phyloP scores from a whole-genome alignment of 1,140 invertebrate genomes.

The Musca vetustissima region DNA sequence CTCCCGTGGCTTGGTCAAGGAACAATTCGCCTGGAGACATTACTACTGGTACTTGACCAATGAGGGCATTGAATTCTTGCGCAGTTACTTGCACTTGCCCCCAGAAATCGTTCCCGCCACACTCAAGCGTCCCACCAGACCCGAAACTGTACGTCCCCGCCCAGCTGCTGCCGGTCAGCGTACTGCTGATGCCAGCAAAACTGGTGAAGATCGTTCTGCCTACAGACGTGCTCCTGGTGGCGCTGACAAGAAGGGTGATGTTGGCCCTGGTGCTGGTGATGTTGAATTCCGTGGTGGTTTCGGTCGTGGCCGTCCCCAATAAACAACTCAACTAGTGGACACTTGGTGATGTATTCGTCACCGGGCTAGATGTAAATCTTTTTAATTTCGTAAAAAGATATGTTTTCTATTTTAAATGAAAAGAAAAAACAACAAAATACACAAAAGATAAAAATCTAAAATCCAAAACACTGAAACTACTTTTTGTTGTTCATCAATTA shows the following conservation, averaged over 20 bases:
- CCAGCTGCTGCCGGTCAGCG: slow-evolving; percentile 66
- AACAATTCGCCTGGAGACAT: slow-evolving; percentile 99
- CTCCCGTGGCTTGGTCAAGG: slow-evolving; percentile 93
- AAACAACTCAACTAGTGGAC: slow-evolving; percentile 19
- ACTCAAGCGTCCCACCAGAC: slow-evolving; percentile 81
- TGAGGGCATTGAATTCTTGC: slow-evolving; percentile 95
- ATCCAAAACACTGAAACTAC: neutral
- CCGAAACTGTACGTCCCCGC: slow-evolving; percentile 78
- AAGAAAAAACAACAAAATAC: slow-evolving; percentile 25
- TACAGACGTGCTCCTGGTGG: slow-evolving; percentile 77
- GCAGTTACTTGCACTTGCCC: slow-evolving; percentile 93
- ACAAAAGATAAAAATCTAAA: slow-evolving; percentile 15
- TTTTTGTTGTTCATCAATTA: too few relatives aligned
- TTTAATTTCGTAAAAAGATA: slow-evolving; percentile 21
- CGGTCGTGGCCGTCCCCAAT: slow-evolving; percentile 51
- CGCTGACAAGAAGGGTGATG: slow-evolving; percentile 90
- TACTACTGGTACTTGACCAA: slow-evolving; percentile 99
- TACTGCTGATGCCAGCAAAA: slow-evolving; percentile 63
- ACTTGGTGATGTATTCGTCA: neutral
- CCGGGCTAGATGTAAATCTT: slow-evolving; percentile 22
- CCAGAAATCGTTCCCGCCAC: slow-evolving; percentile 98
- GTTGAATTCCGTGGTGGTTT: slow-evolving; percentile 78
- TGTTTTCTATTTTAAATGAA: slow-evolving; percentile 30
- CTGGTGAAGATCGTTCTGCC: slow-evolving; percentile 72
- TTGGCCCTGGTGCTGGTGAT: slow-evolving; percentile 84